Evolutionary conservation across 2,888 invertebrate species (phyloP).

Genomic region (Drosophila maculinotata): DNA sequence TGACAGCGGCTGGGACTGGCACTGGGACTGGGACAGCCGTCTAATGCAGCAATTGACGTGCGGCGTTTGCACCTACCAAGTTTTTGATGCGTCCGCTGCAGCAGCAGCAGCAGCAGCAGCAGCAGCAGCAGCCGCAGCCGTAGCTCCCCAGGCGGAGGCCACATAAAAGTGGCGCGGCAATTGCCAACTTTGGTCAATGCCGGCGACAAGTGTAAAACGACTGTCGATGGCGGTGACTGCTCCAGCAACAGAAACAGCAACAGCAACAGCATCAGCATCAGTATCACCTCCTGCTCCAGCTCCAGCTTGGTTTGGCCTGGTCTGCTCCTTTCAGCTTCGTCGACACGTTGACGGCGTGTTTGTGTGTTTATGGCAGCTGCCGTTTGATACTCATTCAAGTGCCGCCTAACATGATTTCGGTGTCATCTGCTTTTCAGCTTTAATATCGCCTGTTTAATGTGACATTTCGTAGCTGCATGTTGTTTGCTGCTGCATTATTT

Average conservation of each 20-base stretch:
- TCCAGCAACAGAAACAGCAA: constrained; percentile 31
- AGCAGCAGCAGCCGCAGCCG: constrained; percentile 20
- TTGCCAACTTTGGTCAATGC: constrained; percentile 82
- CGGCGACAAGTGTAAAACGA: constrained; percentile 84
- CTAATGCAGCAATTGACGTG: constrained; percentile 77
- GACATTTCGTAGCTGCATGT: constrained; percentile 69
- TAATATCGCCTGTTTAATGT: constrained; percentile 79
- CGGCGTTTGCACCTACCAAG: constrained; percentile 76
- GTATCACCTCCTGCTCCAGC: constrained; percentile 35
- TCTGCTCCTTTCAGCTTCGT: constrained; percentile 37
- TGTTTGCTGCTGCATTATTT: constrained; percentile 70
- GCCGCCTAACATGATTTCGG: constrained; percentile 83
- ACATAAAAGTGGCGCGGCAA: constrained; percentile 80
- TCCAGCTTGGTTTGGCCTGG: constrained; percentile 20
- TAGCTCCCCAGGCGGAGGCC: constrained; percentile 74
- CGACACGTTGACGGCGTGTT: constrained; percentile 63
- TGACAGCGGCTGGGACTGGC: constrained; percentile 25
- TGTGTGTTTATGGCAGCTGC: constrained; percentile 80
- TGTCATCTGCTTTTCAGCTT: constrained; percentile 83
- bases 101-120: constrained; percentile 4
- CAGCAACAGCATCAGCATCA: constrained; percentile 30
- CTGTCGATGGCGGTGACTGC: constrained; percentile 58
- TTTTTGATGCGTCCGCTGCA: constrained; percentile 69
- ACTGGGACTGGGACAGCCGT: constrained; percentile 36
- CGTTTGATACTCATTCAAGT: constrained; percentile 83